Percentiles rank a stretch among this genome's conserved stretches.
phyloP scores from a whole-genome alignment of 2,113 vertebrate species.

The Dasyprocta punctata region DNA sequence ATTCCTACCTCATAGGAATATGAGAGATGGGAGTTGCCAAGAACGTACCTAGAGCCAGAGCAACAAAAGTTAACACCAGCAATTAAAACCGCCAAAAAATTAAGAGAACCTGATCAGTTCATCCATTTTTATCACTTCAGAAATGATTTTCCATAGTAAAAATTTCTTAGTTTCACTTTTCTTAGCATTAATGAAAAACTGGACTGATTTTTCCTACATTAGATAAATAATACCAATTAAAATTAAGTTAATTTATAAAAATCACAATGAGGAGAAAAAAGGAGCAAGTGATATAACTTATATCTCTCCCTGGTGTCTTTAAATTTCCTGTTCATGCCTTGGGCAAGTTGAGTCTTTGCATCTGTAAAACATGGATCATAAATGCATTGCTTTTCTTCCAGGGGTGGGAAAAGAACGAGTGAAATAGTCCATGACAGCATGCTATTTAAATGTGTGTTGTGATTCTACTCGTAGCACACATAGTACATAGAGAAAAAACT shows the following conservation, averaged over 20 bases:
- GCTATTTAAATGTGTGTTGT: constrained; percentile 7
- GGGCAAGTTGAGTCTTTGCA: neutral
- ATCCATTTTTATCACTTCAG: neutral
- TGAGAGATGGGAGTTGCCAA: neutral
- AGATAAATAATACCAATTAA: neutral
- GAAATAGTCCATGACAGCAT: neutral
- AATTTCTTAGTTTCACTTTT: neutral
- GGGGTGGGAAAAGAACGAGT: neutral
- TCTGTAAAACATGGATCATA: neutral
- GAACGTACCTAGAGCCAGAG: neutral
- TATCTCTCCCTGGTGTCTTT: neutral
- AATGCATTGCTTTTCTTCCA: neutral
- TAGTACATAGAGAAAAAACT: constrained; percentile 1
- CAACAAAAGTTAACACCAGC: neutral
- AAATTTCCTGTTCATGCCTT: neutral
- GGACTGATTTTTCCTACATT: neutral
- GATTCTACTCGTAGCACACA: neutral
- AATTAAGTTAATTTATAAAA: constrained; percentile 13
- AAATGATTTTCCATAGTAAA: neutral
- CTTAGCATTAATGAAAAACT: constrained; percentile 24
- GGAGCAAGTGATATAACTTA: neutral
- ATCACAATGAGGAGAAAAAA: neutral
- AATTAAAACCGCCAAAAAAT: neutral
- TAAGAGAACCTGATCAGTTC: neutral
- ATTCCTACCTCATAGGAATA: neutral